A percentile compares a stretch with the other conserved stretches of the same genome.
Conservation (phyloP, 2,797 vertebrate species). For the Macropodus opercularis region DNA sequence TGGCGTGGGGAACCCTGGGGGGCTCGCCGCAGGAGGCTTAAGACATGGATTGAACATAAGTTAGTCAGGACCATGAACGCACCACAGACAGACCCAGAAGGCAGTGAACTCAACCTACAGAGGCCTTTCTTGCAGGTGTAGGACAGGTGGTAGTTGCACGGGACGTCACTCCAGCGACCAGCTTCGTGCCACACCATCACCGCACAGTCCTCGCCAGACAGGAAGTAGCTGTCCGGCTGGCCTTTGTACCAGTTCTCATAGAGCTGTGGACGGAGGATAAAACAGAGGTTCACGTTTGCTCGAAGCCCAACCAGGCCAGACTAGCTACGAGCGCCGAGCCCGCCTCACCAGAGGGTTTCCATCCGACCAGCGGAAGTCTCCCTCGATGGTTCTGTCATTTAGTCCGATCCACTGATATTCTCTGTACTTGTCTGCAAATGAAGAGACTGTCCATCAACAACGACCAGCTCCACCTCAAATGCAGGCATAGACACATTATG, state of each 20-base stretch:
- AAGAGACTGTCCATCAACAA: too few species aligned
- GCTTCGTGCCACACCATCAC: slow-evolving; percentile 93
- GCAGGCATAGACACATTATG: too few species aligned
- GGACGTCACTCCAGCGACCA: slow-evolving; percentile 94
- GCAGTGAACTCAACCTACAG: slow-evolving; percentile 87
- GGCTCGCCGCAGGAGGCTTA: slow-evolving; percentile 89
- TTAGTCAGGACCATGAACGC: too few species aligned
- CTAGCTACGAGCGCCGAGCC: too few species aligned
- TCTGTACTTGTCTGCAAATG: slow-evolving; percentile 83
- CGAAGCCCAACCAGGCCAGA: too few species aligned
- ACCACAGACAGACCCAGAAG: too few species aligned
- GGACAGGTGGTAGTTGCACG: slow-evolving; percentile 96
- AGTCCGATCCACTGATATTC: slow-evolving; percentile 96
- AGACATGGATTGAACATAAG: too few species aligned
- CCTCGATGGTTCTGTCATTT: slow-evolving; percentile 94
- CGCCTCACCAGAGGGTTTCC: slow-evolving; percentile 92
- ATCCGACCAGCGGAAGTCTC: slow-evolving; percentile 96
- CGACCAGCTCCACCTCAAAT: too few species aligned
- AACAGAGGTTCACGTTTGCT: background rate
- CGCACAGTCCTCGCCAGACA: slow-evolving; percentile 94
- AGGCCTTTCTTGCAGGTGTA: slow-evolving; percentile 96
- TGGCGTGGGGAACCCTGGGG: slow-evolving; percentile 80
- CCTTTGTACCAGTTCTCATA: slow-evolving; percentile 93
- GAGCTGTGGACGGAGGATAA: slow-evolving; percentile 75
- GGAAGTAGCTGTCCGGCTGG: slow-evolving; percentile 97